Evolutionary conservation across 2,113 vertebrate genomes (phyloP).

Genomic region (Aegotheles bennettii): DNA sequence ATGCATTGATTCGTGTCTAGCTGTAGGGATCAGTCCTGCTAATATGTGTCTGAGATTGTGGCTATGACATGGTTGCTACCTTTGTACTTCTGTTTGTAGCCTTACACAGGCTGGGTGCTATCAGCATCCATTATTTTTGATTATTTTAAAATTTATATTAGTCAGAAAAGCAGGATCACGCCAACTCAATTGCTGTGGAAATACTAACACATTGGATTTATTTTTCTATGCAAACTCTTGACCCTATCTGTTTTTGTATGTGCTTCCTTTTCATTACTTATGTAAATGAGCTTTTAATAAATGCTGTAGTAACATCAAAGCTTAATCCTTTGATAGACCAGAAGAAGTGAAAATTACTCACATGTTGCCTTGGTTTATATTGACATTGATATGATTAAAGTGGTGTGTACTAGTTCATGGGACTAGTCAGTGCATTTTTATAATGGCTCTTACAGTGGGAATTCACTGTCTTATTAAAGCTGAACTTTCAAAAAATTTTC

Average conservation of each 20-base stretch:
- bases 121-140: neutral
- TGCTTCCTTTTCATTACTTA: neutral
- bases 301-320: neutral
- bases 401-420: neutral
- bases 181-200: neutral
- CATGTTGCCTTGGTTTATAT: neutral
- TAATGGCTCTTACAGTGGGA: neutral
- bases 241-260: neutral
- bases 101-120: neutral
- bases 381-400: neutral
- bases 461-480: neutral
- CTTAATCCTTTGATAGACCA: neutral
- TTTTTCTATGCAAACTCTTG: neutral
- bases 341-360: neutral
- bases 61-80: neutral
- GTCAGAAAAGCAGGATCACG: neutral
- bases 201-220: neutral
- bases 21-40: neutral
- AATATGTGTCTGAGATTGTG: neutral
- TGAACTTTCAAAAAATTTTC: neutral
- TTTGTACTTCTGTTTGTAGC: neutral
- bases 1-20: neutral
- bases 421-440: neutral
- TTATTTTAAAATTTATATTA: neutral
- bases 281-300: neutral